Evolutionary conservation across 2,888 invertebrate genomes (phyloP).

Genomic region (Polyploca ridens): DNA sequence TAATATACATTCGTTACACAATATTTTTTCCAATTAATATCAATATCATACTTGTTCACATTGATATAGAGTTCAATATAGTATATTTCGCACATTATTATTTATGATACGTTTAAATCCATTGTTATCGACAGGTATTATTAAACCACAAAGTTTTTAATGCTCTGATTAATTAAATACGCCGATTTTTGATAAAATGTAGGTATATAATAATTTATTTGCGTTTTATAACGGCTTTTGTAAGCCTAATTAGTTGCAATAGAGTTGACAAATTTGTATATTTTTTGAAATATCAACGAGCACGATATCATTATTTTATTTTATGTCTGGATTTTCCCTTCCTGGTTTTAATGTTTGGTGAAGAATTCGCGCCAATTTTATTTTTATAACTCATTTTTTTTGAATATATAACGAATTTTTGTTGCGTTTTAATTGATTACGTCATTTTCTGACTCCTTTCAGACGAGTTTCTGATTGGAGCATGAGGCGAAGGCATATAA

Average conservation of each 20-base stretch:
- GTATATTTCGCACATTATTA: neutral
- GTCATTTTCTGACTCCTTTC: too few relatives aligned
- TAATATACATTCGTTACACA: neutral
- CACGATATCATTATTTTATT: neutral
- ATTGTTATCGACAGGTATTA: conserved; percentile 2
- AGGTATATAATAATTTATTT: neutral
- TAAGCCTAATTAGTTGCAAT: neutral
- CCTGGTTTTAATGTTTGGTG: neutral
- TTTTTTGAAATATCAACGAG: neutral
- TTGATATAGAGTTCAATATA: neutral
- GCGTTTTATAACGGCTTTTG: neutral
- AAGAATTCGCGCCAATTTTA: too few relatives aligned
- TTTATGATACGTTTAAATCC: neutral
- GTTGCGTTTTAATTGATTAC: too few relatives aligned
- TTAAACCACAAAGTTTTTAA: conserved; percentile 4
- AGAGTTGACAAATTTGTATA: neutral
- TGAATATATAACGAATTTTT: too few relatives aligned
- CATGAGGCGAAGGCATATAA: too few relatives aligned
- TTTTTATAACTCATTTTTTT: too few relatives aligned
- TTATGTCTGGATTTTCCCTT: neutral
- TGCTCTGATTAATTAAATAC: neutral
- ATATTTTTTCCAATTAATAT: neutral
- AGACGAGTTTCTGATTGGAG: too few relatives aligned
- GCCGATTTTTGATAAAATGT: neutral
- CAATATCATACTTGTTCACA: neutral